These are phyloP conservation scores for Pituophis catenifer DNA, from an alignment of 2,113 vertebrate genomes.

Conservation along the genomic window DNA sequence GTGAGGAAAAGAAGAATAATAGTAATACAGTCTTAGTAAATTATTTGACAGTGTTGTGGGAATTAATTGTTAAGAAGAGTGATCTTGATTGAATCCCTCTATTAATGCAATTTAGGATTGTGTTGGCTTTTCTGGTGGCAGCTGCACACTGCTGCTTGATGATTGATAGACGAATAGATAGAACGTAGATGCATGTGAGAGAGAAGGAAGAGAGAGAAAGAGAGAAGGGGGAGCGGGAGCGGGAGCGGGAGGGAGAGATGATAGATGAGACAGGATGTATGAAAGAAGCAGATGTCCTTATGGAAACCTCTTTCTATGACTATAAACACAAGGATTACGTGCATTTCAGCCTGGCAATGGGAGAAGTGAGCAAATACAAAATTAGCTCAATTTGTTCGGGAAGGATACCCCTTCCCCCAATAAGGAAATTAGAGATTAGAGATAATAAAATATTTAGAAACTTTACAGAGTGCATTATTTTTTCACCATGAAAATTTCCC, in stretches of 20 bases:
- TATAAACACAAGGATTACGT: not conserved
- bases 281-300: not conserved
- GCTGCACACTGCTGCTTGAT: too few species aligned
- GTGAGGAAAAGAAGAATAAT: too few species aligned
- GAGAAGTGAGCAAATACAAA: not conserved
- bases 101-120: too few species aligned
- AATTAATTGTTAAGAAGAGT: too few species aligned
- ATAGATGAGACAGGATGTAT: not conserved
- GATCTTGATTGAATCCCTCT: too few species aligned
- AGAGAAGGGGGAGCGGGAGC: not conserved
- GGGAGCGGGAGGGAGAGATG: not conserved
- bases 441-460: not conserved
- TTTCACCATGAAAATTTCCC: not conserved
- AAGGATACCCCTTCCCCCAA: not conserved
- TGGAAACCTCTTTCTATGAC: not conserved
- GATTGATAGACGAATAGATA: too few species aligned
- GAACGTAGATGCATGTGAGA: too few species aligned
- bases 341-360: not conserved
- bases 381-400: not conserved
- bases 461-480: not conserved
- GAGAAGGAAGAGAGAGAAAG: not conserved
- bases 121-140: too few species aligned
- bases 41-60: too few species aligned
- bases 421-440: not conserved
- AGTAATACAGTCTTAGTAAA: too few species aligned